Percentiles rank a stretch among this genome's conserved stretches.
phyloP scores from a whole-genome alignment of 1,140 invertebrate species.

The Brachionus angularis region DNA sequence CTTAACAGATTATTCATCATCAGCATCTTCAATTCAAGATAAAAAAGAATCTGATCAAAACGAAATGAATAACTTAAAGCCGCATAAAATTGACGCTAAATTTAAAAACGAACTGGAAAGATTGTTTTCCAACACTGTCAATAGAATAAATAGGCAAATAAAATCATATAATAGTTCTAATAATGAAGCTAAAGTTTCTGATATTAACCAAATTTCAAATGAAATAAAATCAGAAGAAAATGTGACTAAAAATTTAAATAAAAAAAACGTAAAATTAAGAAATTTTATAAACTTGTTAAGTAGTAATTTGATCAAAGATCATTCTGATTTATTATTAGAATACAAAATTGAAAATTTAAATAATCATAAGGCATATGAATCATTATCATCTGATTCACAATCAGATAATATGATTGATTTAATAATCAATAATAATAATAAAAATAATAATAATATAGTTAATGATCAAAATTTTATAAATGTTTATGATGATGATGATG shows the following conservation, averaged over 20 bases:
- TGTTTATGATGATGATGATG: not conserved
- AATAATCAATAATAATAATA: not conserved
- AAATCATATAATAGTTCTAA: not conserved
- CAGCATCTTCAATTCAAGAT: not conserved
- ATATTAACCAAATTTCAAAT: too few relatives aligned
- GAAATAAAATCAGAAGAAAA: too few relatives aligned
- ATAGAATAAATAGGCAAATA: not conserved
- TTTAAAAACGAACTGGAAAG: not conserved
- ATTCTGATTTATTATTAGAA: conserved; percentile 2
- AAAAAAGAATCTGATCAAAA: too few relatives aligned
- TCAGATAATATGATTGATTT: not conserved
- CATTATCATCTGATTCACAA: too few relatives aligned
- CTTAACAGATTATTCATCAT: conserved; percentile 9
- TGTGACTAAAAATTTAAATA: not conserved
- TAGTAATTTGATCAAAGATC: not conserved
- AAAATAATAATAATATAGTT: too few relatives aligned
- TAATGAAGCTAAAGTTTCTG: not conserved
- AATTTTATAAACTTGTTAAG: not conserved
- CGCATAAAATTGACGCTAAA: not conserved
- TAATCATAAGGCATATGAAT: too few relatives aligned
- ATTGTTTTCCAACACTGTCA: not conserved
- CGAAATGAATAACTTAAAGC: not conserved
- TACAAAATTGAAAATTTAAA: too few relatives aligned
- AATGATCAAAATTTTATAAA: too few relatives aligned
- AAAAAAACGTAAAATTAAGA: not conserved